Base-by-base conservation (phyloP, 1,140 invertebrate genomes). In the Dinoponera quadriceps region DNA sequence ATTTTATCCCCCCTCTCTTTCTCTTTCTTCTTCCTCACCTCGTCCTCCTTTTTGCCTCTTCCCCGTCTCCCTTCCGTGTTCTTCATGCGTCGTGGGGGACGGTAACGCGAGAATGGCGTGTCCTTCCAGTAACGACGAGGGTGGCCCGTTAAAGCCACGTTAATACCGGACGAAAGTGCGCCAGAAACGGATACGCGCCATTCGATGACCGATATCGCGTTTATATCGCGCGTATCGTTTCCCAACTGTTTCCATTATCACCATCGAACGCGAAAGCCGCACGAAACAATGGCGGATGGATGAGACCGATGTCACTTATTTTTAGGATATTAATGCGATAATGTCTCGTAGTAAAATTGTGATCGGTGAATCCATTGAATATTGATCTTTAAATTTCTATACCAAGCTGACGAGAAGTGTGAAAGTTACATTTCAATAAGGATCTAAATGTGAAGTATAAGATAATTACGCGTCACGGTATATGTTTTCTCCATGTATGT, bases 101-200 rank as follows among this genome's bases (percentile, higher is more conserved):
- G 73, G 62, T 82, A 78, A 87, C 82, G 82, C 74, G 83, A 85
- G 74, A 88, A 88, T 85, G 55, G 63, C 86, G 77, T 80, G 80
- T 81, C 72, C 75, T 81, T 75, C 80, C 22, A 66, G 38, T 66
- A 63, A 80, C 86, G 84, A 87, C 80, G 33, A 81, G 80, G 86
- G 84, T 88, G 80, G 87, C 69, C 83, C 38, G 55, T 62, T 85
- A 85, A 87, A 82, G 55, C 27, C 75, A 85, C 72, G 63, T 87
- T 68, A 68, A 60, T 66, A 48, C 38, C 49, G 63, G 57, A 81
- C 51, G 66, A 82, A 84, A 54, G 66, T 68, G 65, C 81, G 55
- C n/a, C 20, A 44, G 69, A 49, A 69, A 60, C 72, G 77, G 71
- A 75, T 82, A 65, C 44, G 14, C 14, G 44, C 68, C 29, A 51